Percentiles rank a stretch among this genome's conserved stretches.
Conservation (phyloP, 1,140 invertebrate species). For the Pseudomyrmex pallidus region DNA sequence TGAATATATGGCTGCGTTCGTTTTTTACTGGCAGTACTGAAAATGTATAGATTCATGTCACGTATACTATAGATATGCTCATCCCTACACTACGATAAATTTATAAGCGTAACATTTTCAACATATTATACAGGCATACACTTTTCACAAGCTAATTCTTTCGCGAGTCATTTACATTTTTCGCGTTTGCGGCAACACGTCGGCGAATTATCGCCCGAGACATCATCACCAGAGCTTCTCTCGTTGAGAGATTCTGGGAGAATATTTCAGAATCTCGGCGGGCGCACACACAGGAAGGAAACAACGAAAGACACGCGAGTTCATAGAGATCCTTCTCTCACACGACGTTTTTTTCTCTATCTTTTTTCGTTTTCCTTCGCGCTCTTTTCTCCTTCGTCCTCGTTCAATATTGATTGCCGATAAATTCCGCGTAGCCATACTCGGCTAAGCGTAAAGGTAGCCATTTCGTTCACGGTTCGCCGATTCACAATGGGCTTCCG, state of each 20-base stretch:
- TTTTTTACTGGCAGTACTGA: too few relatives aligned
- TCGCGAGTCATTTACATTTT: too few relatives aligned
- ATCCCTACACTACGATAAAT: too few relatives aligned
- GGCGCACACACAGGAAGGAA: conserved; percentile 15
- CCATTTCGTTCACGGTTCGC: conserved; percentile 78
- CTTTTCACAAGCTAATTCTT: too few relatives aligned
- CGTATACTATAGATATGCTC: too few relatives aligned
- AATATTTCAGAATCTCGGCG: not conserved
- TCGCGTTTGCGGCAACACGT: not conserved
- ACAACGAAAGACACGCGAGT: conserved; percentile 27
- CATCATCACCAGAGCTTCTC: not conserved
- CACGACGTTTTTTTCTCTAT: not conserved
- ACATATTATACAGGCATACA: too few relatives aligned
- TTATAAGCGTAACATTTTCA: too few relatives aligned
- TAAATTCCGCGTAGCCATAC: conserved; percentile 77
- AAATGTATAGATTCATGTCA: too few relatives aligned
- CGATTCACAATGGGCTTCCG: conserved; percentile 77
- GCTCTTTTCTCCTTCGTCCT: not conserved
- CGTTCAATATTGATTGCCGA: conserved; percentile 75
- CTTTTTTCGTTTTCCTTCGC: conserved; percentile 4
- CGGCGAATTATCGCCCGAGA: conserved; percentile 2
- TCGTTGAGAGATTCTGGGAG: not conserved
- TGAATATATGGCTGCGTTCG: too few relatives aligned
- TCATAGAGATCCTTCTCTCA: conserved; percentile 1
- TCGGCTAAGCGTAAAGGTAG: conserved; percentile 79